Percentiles rank a stretch among this genome's conserved stretches.
These are phyloP conservation scores for Mixornis gularis DNA, from an alignment of 2,113 vertebrate genomes.

Conservation along the genomic window DNA sequence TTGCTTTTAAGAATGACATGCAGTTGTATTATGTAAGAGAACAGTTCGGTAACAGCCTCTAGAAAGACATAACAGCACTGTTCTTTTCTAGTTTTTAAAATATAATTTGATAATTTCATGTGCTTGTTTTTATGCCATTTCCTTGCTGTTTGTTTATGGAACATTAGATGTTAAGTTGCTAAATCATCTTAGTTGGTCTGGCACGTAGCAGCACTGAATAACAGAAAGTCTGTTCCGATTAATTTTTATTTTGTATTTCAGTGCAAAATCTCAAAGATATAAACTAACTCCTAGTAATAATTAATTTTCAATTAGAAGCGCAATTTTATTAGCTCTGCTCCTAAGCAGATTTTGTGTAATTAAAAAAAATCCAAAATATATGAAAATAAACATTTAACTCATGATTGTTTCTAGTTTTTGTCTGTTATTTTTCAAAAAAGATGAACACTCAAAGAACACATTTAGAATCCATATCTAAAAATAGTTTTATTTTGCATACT, in stretches of 20 bases:
- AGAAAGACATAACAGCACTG: background rate
- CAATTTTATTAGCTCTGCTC: background rate
- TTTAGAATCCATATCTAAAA: background rate
- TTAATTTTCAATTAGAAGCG: background rate
- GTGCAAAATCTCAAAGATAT: background rate
- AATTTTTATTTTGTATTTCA: slow-evolving; percentile 6
- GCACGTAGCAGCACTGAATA: background rate
- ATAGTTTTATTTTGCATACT: background rate
- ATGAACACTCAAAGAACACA: background rate
- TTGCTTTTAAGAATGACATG: background rate
- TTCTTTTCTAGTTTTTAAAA: background rate
- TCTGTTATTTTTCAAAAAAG: background rate
- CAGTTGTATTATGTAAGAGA: background rate
- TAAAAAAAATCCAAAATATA: background rate
- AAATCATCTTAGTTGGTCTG: background rate
- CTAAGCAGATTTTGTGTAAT: background rate
- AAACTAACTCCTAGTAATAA: background rate
- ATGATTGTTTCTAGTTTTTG: background rate
- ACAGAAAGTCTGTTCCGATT: background rate
- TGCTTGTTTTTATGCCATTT: background rate
- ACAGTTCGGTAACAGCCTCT: background rate
- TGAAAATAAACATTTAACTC: background rate
- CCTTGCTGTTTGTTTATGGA: background rate
- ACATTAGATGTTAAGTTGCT: background rate
- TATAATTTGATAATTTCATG: background rate